Evolutionary conservation across 2,888 invertebrate genomes (phyloP).

Genomic region (Microplitis deprimator): DNA sequence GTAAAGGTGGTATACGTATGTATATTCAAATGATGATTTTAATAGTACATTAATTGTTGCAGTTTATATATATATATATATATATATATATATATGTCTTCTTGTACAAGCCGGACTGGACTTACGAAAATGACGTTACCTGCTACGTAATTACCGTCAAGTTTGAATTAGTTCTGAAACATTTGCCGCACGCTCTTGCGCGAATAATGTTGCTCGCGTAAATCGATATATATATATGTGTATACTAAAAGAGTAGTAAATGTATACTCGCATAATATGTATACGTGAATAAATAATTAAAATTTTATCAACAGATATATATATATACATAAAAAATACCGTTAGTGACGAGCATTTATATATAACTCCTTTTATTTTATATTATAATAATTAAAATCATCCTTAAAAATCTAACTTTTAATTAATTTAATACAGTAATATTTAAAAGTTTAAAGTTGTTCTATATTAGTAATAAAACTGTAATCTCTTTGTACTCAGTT

Average conservation of each 20-base stretch:
- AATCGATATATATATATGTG: slow-evolving; percentile 20
- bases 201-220: slow-evolving; percentile 20
- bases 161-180: slow-evolving; percentile 69
- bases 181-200: slow-evolving; percentile 58
- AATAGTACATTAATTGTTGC: slow-evolving; percentile 16
- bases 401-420: not conserved
- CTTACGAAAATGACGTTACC: slow-evolving; percentile 36
- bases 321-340: not conserved
- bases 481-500: not conserved
- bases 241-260: not conserved
- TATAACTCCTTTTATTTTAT: too few relatives aligned
- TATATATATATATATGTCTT: not conserved
- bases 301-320: not conserved
- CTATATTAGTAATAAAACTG: slow-evolving; percentile 4
- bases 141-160: slow-evolving; percentile 50
- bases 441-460: slow-evolving; percentile 9
- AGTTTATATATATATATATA: not conserved
- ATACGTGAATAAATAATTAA: not conserved
- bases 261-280: not conserved
- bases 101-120: slow-evolving; percentile 30
- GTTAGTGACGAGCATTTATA: too few relatives aligned
- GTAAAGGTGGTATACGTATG: not conserved
- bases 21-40: slow-evolving; percentile 14
- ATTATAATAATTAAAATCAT: not conserved
- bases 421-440: slow-evolving; percentile 17